phyloP scores from a whole-genome alignment of 1,140 invertebrate species.

The Scaptomyza hsui region DNA sequence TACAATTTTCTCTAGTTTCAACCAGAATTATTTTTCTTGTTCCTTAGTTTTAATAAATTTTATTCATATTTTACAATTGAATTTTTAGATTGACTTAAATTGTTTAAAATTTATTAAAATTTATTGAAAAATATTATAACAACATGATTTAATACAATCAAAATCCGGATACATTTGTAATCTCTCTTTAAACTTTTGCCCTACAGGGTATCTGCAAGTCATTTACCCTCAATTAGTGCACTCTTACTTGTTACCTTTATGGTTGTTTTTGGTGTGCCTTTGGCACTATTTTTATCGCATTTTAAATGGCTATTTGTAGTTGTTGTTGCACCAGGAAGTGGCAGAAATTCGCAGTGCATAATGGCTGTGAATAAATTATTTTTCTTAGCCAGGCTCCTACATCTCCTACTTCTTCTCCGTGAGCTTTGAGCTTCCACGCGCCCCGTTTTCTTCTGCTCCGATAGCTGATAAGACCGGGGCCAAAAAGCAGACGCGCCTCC shows the following conservation, averaged over 20 bases:
- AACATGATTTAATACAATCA: no score
- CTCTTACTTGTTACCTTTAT: background rate
- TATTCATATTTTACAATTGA: no score
- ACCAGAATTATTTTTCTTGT: no score
- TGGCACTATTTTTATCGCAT: constrained; percentile 82
- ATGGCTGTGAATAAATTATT: constrained; percentile 82
- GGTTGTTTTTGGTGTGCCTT: constrained; percentile 44
- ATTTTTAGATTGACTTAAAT: no score
- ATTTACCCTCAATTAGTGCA: background rate
- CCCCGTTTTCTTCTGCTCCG: constrained; percentile 27
- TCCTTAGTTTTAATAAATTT: no score
- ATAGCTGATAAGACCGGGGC: constrained; percentile 58
- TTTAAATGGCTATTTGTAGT: constrained; percentile 82
- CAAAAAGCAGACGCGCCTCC: constrained; percentile 18
- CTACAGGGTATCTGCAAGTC: constrained; percentile 8
- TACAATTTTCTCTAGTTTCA: no score
- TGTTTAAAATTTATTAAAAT: no score
- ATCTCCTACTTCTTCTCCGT: constrained; percentile 39
- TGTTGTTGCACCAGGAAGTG: constrained; percentile 80
- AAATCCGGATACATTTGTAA: no score
- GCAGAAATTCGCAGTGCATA: constrained; percentile 81
- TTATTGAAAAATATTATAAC: no score
- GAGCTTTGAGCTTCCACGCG: constrained; percentile 55
- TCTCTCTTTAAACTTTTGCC: no score
- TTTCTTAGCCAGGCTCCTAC: constrained; percentile 13